Base-by-base conservation (phyloP, 2,113 vertebrate species). In the Gyps fulvus region DNA sequence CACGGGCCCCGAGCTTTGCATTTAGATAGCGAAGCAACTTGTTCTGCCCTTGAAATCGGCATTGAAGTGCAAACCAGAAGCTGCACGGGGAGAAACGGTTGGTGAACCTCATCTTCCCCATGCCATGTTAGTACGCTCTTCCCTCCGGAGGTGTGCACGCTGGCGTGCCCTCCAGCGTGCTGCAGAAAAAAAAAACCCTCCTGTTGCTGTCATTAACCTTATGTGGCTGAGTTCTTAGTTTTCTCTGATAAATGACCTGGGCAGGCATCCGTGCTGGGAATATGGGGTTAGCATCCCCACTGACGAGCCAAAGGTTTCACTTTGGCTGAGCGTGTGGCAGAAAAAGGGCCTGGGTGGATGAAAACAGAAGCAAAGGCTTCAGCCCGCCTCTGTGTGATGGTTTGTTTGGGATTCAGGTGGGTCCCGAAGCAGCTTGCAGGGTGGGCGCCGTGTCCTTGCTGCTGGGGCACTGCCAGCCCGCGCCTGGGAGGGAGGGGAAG, bases 231-330 rank as follows among this genome's bases (percentile, higher is more conserved):
- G 67, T 23, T 52, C 57, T 47, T 47, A 49, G 6, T 72, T 88
- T 54, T 70, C 20, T 61, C 40, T 9, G n/a, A 19, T 54, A 45
- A 58, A 58, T 8, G 54, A 18, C 6, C 55, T 3, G 40, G 83
- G 31, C 27, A n/a, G 54, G 31, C 4, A 3, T 76, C 52, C 0
- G 1, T 10, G 42, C 83, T 62, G 83, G 71, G 27, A 83, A 27
- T 42, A 26, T 9, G 0, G 0, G 25, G 10, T 7, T 27, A 19
- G 49, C 43, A 34, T 55, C 47, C 73, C 34, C 7, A 4, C 12
- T 15, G n/a, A 21, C 0, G 13, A 61, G 62, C 21, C n/a, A 5
- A 12, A 31, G 32, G 77, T 20, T 70, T 87, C 26, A 4, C 59
- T 54, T 22, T 23, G 43, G 70, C 52, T 9, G 32, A 59, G 69